These are phyloP conservation scores for Parthenolecanium corni DNA, from an alignment of 2,888 invertebrate genomes.

Conservation along the genomic window DNA sequence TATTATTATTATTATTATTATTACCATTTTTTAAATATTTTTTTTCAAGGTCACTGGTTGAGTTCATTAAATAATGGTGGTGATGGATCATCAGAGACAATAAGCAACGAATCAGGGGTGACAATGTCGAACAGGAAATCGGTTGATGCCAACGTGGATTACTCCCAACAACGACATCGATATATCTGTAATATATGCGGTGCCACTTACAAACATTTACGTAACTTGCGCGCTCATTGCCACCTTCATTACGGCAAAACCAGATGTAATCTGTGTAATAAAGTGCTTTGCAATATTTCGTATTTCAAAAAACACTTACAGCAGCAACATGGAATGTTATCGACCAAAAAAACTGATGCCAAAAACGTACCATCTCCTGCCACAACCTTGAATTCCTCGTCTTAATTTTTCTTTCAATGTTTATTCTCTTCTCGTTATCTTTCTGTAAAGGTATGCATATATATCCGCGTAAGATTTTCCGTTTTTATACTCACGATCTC, in stretches of 20 bases:
- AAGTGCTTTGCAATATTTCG: constrained; percentile 41
- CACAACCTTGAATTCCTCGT: not conserved
- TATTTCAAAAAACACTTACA: constrained; percentile 34
- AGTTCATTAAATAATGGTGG: constrained; percentile 21
- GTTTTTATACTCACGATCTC: not conserved
- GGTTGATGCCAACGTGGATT: not conserved
- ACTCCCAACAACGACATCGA: constrained; percentile 37
- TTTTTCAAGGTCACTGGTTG: constrained; percentile 18
- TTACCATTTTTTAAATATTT: no score
- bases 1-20: no score
- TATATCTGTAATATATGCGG: constrained; percentile 41
- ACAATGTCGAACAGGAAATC: constrained; percentile 9
- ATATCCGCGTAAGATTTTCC: no score
- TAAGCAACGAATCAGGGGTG: not conserved
- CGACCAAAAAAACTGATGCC: constrained; percentile 14
- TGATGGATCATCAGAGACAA: not conserved
- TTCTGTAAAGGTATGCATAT: no score
- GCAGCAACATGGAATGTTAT: constrained; percentile 28
- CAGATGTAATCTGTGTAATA: constrained; percentile 42
- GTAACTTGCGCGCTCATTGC: constrained; percentile 44
- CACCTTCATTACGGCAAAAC: constrained; percentile 44
- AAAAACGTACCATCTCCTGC: constrained; percentile 10
- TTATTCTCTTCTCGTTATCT: no score
- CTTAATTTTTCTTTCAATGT: no score
- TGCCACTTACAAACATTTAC: constrained; percentile 43